Evolutionary conservation across 2,888 invertebrate genomes (phyloP), one percentile per base, ranked within the genome.

Genomic region (Orthosia cruda): DNA sequence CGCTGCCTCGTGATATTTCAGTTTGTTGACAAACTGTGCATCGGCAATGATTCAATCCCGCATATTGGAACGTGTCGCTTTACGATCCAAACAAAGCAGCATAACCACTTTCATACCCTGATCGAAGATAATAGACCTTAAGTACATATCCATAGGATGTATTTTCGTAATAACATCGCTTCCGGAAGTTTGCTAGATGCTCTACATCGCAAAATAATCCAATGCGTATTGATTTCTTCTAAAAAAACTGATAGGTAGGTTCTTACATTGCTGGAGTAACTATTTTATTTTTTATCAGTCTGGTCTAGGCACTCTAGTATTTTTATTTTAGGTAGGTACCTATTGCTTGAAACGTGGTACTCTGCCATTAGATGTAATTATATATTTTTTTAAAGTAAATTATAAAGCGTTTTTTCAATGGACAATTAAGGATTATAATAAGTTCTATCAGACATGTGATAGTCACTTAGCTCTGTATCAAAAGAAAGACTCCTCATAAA

Each of bases 1-100:
- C 65, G 83, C 75, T 66, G 74, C 81, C 76, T 74, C 83, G 77
- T 74, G 86, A 77, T 91, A 91, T 91, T 91, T 89, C 88, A 65
- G 90, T 72, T 76, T 91, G 88, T 91, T 91, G 91, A 91, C 89
- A 91, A 90, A 91, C 89, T 87, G 67, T 68, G 71, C 80, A 79
- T 82, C 70, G 58, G 84, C 86, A 87, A 88, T 90, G 90, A 90
- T 87, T 91, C 89, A 88, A 89, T 88, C 84, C 74, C 70, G 80
- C 84, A 69, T 79, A 87, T 83, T 80, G 81, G 71, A 70, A 81
- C 83, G 74, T 75, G 67, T 79, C 70, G 85, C 55, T 66, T 79
- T 82, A 74, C 77, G 76, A 76, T 54, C 67, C 71, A 81, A 87
- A 87, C 87, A 83, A 83, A 74, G 72, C 64, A 26, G 61, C 52